Evolutionary conservation across 2,888 invertebrate species (phyloP).

Genomic region (Eupithecia subfuscata): DNA sequence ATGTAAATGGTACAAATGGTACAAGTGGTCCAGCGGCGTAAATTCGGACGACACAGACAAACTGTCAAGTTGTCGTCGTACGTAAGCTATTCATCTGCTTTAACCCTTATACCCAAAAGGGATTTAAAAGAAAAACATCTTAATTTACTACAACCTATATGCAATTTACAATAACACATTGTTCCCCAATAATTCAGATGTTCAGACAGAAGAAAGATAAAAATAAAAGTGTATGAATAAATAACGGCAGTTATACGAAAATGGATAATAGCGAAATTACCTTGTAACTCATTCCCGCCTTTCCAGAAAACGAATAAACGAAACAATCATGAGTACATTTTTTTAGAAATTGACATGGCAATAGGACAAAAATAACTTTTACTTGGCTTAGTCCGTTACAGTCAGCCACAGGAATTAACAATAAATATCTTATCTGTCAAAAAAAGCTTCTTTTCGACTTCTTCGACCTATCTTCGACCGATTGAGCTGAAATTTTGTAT

Average conservation of each 20-base stretch:
- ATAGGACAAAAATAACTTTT: not conserved
- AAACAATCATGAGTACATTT: slow-evolving; percentile 3
- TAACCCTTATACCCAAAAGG: too few relatives aligned
- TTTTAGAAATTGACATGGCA: not conserved
- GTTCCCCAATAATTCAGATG: not conserved
- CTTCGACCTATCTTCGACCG: too few relatives aligned
- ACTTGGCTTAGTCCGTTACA: not conserved
- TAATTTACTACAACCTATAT: not conserved
- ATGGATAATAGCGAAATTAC: slow-evolving; percentile 56
- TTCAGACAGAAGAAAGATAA: slow-evolving; percentile 11
- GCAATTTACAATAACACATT: not conserved
- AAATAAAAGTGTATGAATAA: slow-evolving; percentile 46
- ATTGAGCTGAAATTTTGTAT: too few relatives aligned
- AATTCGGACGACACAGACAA: not conserved
- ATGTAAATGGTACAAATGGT: too few relatives aligned
- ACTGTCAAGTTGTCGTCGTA: not conserved
- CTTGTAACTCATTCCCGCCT: slow-evolving; percentile 47
- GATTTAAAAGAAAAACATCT: too few relatives aligned
- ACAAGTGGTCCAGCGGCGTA: not conserved
- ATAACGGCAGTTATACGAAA: slow-evolving; percentile 44
- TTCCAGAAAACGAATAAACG: slow-evolving; percentile 21
- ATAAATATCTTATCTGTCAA: too few relatives aligned
- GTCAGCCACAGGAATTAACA: too few relatives aligned
- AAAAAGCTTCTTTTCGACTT: too few relatives aligned
- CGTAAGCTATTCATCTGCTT: too few relatives aligned